A percentile compares a stretch with the other conserved stretches of the same genome.
Evolutionary conservation across 2,888 invertebrate genomes (phyloP).

Genomic region (Coelinius sp.): DNA sequence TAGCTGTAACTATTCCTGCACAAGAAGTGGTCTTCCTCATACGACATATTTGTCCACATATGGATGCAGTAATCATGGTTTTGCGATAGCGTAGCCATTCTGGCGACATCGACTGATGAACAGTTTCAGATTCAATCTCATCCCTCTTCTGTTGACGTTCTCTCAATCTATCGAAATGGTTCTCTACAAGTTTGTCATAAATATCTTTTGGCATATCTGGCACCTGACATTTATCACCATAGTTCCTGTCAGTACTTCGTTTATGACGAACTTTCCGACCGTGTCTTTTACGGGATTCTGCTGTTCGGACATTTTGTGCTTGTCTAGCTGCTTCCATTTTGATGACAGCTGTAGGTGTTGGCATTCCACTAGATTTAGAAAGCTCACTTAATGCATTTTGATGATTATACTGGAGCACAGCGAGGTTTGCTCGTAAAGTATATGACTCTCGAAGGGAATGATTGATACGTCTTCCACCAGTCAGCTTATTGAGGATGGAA

Average conservation of each 20-base stretch:
- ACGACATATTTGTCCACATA: neutral
- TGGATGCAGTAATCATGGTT: neutral
- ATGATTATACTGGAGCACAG: neutral
- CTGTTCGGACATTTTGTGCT: neutral
- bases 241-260: neutral
- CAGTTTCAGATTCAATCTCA: neutral
- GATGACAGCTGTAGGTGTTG: neutral
- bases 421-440: neutral
- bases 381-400: neutral
- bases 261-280: neutral
- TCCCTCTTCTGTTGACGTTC: neutral
- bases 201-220: neutral
- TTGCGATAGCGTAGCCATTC: neutral
- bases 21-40: neutral
- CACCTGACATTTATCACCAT: neutral
- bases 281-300: neutral
- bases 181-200: neutral
- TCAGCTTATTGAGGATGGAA: constrained; percentile 3
- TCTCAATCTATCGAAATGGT: neutral
- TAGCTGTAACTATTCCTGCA: neutral
- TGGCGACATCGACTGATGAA: neutral
- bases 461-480: neutral
- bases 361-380: neutral
- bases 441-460: neutral
- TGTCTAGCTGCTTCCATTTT: neutral